A percentile compares a stretch with the other conserved stretches of the same genome.
phyloP scores from a whole-genome alignment of 1,140 invertebrate genomes.

The Battus philenor region DNA sequence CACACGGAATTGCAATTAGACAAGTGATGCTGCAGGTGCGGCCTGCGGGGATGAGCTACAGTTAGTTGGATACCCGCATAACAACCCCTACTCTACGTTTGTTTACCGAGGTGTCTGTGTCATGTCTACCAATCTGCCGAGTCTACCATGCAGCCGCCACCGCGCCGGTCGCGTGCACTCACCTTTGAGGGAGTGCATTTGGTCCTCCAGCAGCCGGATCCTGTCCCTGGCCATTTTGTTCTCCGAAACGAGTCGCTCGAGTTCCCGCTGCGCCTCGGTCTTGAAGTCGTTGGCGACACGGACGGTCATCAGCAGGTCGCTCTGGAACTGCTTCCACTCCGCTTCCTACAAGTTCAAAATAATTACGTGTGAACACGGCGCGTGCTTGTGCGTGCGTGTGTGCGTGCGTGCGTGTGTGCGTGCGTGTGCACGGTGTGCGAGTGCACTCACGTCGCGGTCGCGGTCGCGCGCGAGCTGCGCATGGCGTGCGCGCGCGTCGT shows the following conservation, averaged over 20 bases:
- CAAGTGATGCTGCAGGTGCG: conserved; percentile 31
- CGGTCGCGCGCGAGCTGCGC: conserved; percentile 55
- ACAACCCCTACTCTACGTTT: too few species aligned
- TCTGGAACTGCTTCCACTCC: conserved; percentile 96
- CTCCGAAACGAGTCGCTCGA: conserved; percentile 88
- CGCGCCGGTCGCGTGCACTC: conserved; percentile 27
- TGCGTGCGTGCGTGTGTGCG: too few species aligned
- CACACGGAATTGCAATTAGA: conserved; percentile 64
- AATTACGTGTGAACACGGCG: too few species aligned
- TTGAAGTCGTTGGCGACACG: conserved; percentile 97
- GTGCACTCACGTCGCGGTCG: conserved; percentile 60
- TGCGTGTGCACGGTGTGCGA: background rate
- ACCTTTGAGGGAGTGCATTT: conserved; percentile 88
- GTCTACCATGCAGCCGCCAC: background rate
- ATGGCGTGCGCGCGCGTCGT: conserved; percentile 46
- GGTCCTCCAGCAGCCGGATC: conserved; percentile 83
- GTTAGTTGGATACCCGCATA: too few species aligned
- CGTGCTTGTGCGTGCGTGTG: too few species aligned
- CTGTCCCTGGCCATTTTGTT: conserved; percentile 89
- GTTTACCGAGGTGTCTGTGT: too few species aligned
- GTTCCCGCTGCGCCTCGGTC: conserved; percentile 88
- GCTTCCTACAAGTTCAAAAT: conserved; percentile 74
- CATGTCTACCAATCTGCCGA: too few species aligned
- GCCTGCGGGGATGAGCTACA: too few species aligned
- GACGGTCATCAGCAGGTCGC: conserved; percentile 93